Evolutionary conservation across 2,888 invertebrate species (phyloP).

Genomic region (Patella ulyssiponensis): DNA sequence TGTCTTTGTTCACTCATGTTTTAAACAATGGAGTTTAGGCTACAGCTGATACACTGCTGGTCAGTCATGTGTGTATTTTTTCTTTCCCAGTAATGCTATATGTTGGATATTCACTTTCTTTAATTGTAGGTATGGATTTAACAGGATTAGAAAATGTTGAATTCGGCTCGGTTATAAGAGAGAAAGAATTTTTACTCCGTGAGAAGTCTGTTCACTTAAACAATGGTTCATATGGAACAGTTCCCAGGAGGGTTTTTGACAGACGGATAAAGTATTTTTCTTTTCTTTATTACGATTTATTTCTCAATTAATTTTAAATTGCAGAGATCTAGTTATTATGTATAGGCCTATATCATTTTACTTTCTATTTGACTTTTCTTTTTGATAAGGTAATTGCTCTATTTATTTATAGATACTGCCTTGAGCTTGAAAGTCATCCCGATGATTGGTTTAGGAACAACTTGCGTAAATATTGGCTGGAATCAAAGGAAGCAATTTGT

Average conservation of each 20-base stretch:
- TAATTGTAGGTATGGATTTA: no score
- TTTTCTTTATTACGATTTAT: neutral
- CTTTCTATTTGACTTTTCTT: no score
- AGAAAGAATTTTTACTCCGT: conserved; percentile 38
- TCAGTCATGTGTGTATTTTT: no score
- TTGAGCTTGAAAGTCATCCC: conserved; percentile 32
- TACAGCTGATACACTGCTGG: no score
- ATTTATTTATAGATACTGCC: conserved; percentile 23
- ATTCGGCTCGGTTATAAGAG: conserved; percentile 37
- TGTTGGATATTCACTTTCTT: no score
- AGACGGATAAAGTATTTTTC: conserved; percentile 34
- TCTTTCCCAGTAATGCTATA: no score
- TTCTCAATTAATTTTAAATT: no score
- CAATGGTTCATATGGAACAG: conserved; percentile 46
- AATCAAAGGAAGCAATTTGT: conserved; percentile 26
- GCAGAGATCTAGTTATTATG: no score
- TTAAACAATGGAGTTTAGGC: no score
- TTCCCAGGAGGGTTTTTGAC: conserved; percentile 38
- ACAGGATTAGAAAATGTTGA: conserved; percentile 14
- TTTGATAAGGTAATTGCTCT: no score
- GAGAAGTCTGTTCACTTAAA: conserved; percentile 38
- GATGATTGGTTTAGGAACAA: conserved; percentile 37
- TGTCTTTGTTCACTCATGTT: no score
- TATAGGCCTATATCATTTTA: no score
- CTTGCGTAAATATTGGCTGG: conserved; percentile 22